Evolutionary conservation across 1,140 invertebrate genomes (phyloP), one percentile per base, ranked within the genome.

Genomic region (Spodoptera litura): DNA sequence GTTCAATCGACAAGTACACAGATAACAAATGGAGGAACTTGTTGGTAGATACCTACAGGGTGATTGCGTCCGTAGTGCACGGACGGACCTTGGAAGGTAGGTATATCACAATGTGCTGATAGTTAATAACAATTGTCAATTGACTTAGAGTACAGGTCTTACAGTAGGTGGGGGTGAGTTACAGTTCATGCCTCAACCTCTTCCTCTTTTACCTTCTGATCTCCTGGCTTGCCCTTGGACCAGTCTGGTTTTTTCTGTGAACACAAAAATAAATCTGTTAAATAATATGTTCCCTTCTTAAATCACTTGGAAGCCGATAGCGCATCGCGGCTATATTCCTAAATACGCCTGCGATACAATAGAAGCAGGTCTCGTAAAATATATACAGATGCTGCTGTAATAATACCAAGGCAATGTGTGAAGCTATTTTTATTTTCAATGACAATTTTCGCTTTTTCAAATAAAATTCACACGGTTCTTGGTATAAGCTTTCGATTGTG

Each of bases 211-310:
- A 97, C 97, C 97, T 98, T 97, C 95, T 97, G 97, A 91, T 97
- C 97, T 91, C 97, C 97, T 93, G 95, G 95, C 89, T 96, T 96
- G 95, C 97, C 97, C 96, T 98, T 98, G 91, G 97, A 98, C 97
- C 97, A 98, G 95, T 98, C 97, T 87, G 97, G 97, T 95, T 98
- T 98, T 96, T 98, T 98, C 97, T 98, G 96, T 87, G 96, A 96
- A 92, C 82, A 81, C 78, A 84, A 83, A 58, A 38, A 55, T 62
- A 3, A 3, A 20, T 13, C 38, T 68, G 68, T 79, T 85, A 84
- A 88, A 49, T 62, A 12, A 61, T 25, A 25, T n/a, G n/a, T 35
- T 11, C 20, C 59, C 11, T 15, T 25, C 38, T 52, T 15, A n/a
- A 3, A 25, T 61, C 52, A 10, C 44, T 52, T 62, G 3, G 56